phyloP scores from a whole-genome alignment of 2,797 vertebrate genomes.

The Hippopotamyrus pictus region DNA sequence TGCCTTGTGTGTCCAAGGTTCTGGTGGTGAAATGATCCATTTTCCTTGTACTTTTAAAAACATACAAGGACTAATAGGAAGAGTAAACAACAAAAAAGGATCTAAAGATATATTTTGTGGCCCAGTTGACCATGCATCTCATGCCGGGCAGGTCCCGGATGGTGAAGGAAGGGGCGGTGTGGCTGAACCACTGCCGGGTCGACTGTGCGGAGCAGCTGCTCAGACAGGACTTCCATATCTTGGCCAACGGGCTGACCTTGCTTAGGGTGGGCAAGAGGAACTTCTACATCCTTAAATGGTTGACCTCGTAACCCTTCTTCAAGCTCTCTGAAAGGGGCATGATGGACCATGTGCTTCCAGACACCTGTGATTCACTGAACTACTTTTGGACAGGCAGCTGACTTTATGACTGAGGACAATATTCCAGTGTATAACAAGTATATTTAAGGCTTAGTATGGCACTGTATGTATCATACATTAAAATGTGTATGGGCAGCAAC shows the following conservation, averaged over 20 bases:
- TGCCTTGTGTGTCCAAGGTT: not conserved
- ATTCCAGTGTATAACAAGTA: not conserved
- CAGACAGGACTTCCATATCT: slow-evolving; percentile 69
- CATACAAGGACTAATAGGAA: not conserved
- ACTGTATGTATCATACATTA: not conserved
- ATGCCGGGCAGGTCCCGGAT: not conserved
- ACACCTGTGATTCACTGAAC: not conserved
- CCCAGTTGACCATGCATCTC: not conserved
- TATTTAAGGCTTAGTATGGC: not conserved
- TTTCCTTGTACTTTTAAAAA: not conserved
- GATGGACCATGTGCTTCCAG: not conserved
- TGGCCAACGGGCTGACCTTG: slow-evolving; percentile 82
- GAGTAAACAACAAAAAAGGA: not conserved
- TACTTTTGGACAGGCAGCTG: not conserved
- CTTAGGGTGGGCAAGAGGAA: slow-evolving; percentile 88
- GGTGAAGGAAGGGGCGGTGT: not conserved
- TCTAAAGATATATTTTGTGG: not conserved
- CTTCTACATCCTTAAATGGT: slow-evolving; percentile 88
- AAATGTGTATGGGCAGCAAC: not conserved
- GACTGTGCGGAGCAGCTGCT: not conserved
- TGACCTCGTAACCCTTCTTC: slow-evolving; percentile 58
- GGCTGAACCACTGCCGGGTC: not conserved
- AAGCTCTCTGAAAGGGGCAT: not conserved
- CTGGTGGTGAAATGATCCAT: not conserved
- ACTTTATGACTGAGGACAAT: not conserved